These are phyloP conservation scores for Drosophila nebulosa DNA, from an alignment of 1,140 invertebrate genomes.

Conservation along the genomic window DNA sequence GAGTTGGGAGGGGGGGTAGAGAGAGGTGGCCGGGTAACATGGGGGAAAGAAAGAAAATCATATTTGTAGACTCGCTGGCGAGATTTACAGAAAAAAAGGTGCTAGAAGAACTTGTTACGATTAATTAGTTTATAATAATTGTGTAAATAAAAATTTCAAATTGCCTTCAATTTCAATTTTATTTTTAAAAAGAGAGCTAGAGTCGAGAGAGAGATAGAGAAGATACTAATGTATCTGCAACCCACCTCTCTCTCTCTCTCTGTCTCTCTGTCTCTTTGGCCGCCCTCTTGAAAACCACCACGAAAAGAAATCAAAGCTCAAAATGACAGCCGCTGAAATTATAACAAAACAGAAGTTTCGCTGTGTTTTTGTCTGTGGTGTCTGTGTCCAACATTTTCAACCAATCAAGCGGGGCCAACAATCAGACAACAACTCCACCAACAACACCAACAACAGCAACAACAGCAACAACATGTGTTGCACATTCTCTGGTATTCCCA, in stretches of 20 bases:
- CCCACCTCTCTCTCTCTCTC: background rate
- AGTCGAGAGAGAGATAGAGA: background rate
- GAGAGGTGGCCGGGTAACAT: too few relatives aligned
- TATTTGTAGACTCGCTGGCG: too few relatives aligned
- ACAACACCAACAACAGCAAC: slow-evolving; percentile 61
- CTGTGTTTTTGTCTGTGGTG: background rate
- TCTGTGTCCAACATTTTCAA: slow-evolving; percentile 51
- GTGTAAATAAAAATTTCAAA: too few relatives aligned
- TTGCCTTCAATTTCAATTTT: too few relatives aligned
- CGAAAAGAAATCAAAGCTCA: slow-evolving; percentile 51
- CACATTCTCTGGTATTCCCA: slow-evolving; percentile 71
- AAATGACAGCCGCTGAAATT: slow-evolving; percentile 71
- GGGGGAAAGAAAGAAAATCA: too few relatives aligned
- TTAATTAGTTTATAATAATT: background rate
- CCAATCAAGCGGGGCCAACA: slow-evolving; percentile 63
- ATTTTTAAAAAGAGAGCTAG: too few relatives aligned
- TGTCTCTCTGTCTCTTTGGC: background rate
- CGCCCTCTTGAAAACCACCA: background rate
- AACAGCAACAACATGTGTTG: slow-evolving; percentile 72
- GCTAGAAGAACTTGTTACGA: slow-evolving; percentile 17
- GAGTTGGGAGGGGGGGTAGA: too few relatives aligned
- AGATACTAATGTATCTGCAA: background rate
- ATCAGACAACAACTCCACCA: slow-evolving; percentile 53
- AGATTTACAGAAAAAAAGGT: background rate
- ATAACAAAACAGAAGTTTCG: slow-evolving; percentile 64